Base-by-base conservation (phyloP, 2,797 vertebrate species). In the Diplodus puntazzo region DNA sequence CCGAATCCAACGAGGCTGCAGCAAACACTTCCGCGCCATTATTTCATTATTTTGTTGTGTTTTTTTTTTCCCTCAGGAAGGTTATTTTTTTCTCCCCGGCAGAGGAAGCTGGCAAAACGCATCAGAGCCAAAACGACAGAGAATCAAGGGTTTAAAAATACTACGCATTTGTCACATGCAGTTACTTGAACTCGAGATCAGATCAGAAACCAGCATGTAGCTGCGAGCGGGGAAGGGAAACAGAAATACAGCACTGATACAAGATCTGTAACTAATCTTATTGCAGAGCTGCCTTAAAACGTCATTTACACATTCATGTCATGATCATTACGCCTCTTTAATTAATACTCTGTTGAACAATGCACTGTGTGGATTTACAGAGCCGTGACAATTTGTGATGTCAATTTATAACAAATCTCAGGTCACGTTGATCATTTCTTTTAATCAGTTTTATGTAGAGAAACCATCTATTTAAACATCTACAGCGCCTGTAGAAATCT, bases 61-160 rank as follows among this genome's bases (percentile, higher is more conserved):
- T 3, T 1, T 34, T 34, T 34, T 34, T 34, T 34, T 34, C 64
- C 59, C 20, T 77, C 27, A 11, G 42, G 62, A 52, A 11, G 16
- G 75, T 76, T 49, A 3, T 66, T 17, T 17, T 18, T 49, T 60
- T 63, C 23, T 14, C 17, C 16, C 18, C 11, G 49, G 30, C 18
- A 55, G 72, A 27, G n/a, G 23, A 72, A 49, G 9, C 3, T 57
- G 48, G 9, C n/a, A 69, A 58, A 49, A 80, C 4, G 74, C 20
- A 72, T 53, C 21, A 48, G n/a, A 57, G 30, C 8, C 16, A 14
- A 43, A 48, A 34, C 1, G 14, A 5, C n/a, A 48, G 16, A 53
- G 17, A 64, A 63, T 25, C 8, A 25, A 62, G 21, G 34, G 43
- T 66, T 72, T 80, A 39, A 65, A 80, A 75, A 75, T 48, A 42